Conservation (phyloP, 2,113 vertebrate species). For the Scophthalmus maximus region DNA sequence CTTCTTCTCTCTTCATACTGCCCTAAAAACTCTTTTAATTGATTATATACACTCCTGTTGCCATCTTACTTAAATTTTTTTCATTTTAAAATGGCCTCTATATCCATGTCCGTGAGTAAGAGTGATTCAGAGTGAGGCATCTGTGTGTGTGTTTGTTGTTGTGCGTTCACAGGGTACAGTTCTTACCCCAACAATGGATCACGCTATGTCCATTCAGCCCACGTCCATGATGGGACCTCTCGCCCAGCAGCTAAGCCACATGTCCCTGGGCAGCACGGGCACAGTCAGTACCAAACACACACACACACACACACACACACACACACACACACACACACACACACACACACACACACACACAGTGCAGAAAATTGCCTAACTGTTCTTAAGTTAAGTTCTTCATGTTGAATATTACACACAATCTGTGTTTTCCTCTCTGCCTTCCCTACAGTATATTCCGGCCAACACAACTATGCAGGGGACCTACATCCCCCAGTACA, state of each 20-base stretch:
- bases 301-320: not conserved
- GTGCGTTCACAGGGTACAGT: slow-evolving; percentile 85
- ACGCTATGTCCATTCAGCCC: slow-evolving; percentile 91
- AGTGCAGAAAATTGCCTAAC: not conserved
- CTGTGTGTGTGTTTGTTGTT: not conserved
- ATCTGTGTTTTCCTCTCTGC: slow-evolving; percentile 42
- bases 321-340: not conserved
- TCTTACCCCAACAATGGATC: slow-evolving; percentile 90
- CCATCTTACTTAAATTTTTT: not conserved
- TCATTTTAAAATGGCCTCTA: not conserved
- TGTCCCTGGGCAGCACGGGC: slow-evolving; percentile 89
- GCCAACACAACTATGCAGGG: slow-evolving; percentile 90
- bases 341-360: not conserved
- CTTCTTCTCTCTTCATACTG: not conserved
- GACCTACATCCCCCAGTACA: slow-evolving; percentile 90
- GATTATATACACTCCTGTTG: not conserved
- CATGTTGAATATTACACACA: slow-evolving; percentile 9
- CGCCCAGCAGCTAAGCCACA: slow-evolving; percentile 91
- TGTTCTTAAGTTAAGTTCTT: not conserved
- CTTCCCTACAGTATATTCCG: slow-evolving; percentile 86
- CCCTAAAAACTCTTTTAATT: not conserved
- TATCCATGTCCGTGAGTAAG: not conserved
- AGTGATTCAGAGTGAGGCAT: not conserved
- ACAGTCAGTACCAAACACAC: slow-evolving; percentile 82
- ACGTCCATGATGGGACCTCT: slow-evolving; percentile 92